Percentiles rank a stretch among this genome's conserved stretches.
phyloP scores from a whole-genome alignment of 2,797 vertebrate species.

The Oreonectes daqikongensis region DNA sequence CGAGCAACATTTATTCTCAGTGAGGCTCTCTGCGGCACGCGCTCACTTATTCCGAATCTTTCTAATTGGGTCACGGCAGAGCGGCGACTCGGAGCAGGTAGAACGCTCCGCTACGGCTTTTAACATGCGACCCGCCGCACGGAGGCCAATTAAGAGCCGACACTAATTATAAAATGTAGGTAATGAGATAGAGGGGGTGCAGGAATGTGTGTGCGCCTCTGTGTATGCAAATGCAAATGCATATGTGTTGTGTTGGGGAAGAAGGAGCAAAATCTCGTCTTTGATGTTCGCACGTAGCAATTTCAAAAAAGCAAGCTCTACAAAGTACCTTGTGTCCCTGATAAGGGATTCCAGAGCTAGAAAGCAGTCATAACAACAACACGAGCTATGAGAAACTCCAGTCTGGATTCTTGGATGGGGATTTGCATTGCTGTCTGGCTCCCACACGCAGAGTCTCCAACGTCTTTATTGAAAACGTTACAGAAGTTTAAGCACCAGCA shows the following conservation, averaged over 20 bases:
- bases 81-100: slow-evolving; percentile 47
- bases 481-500: slow-evolving; percentile 58
- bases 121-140: slow-evolving; percentile 34
- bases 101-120: slow-evolving; percentile 42
- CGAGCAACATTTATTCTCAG: slow-evolving; percentile 33
- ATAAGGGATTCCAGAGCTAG: slow-evolving; percentile 23
- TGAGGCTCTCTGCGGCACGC: neutral
- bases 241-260: slow-evolving; percentile 20
- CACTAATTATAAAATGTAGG: slow-evolving; percentile 41
- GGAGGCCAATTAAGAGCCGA: slow-evolving; percentile 54
- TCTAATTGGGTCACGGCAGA: slow-evolving; percentile 51
- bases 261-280: neutral
- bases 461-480: slow-evolving; percentile 55
- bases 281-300: slow-evolving; percentile 29
- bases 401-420: slow-evolving; percentile 3
- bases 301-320: slow-evolving; percentile 9
- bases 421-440: slow-evolving; percentile 64
- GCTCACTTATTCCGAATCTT: slow-evolving; percentile 10
- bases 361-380: slow-evolving; percentile 27
- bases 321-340: slow-evolving; percentile 13
- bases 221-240: slow-evolving; percentile 22
- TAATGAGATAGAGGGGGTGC: slow-evolving; percentile 23
- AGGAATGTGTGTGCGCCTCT: neutral
- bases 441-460: slow-evolving; percentile 54
- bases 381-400: slow-evolving; percentile 34